phyloP scores from a whole-genome alignment of 2,797 vertebrate species.

The Chaetophractus vellerosus region DNA sequence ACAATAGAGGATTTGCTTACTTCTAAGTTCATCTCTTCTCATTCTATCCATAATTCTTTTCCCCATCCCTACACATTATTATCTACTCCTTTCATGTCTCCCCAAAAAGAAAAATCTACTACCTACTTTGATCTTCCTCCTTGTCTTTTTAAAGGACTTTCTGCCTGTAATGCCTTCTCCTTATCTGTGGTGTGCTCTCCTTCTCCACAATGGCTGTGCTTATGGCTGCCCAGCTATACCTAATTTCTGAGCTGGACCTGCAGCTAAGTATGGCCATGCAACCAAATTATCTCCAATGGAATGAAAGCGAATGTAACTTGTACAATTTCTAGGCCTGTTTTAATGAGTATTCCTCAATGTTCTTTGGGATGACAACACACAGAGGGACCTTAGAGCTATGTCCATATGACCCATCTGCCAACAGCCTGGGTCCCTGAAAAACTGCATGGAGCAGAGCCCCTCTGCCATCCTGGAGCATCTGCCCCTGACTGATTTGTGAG shows the following conservation, averaged over 20 bases:
- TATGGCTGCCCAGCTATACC: fast-evolving
- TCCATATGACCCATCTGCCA: neutral
- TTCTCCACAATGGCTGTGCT: neutral
- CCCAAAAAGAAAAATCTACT: too few relatives aligned
- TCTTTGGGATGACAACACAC: neutral
- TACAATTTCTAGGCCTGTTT: neutral
- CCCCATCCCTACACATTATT: neutral
- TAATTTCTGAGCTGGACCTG: neutral
- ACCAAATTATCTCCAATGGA: neutral
- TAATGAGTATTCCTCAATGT: neutral
- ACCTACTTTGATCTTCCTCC: neutral
- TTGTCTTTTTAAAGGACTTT: neutral
- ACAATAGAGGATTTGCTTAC: neutral
- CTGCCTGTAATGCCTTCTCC: neutral
- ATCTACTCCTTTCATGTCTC: too few relatives aligned
- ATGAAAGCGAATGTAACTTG: neutral
- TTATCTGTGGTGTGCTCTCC: neutral
- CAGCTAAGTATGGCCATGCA: neutral
- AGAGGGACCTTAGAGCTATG: neutral
- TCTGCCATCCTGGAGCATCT: neutral
- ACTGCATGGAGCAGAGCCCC: neutral
- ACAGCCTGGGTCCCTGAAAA: neutral
- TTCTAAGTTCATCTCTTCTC: neutral
- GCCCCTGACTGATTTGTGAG: neutral
- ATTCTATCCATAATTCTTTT: neutral